A percentile compares a stretch with the other conserved stretches of the same genome.
phyloP scores from a whole-genome alignment of 2,888 invertebrate species.

The Drosophila austrosaltans region DNA sequence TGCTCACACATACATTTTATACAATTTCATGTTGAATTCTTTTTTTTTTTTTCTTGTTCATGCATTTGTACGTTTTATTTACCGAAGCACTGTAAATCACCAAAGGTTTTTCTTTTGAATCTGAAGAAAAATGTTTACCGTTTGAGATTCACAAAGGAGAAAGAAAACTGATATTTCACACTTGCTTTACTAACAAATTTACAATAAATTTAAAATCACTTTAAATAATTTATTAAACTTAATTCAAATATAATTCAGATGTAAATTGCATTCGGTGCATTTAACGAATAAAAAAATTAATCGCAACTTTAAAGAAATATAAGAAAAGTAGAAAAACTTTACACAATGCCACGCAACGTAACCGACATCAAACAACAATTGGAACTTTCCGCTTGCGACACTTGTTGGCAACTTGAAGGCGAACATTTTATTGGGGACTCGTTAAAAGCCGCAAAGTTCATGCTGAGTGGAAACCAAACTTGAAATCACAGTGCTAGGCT shows the following conservation, averaged over 20 bases:
- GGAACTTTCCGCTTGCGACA: conserved; percentile 54
- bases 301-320: background rate
- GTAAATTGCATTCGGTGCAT: background rate
- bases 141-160: background rate
- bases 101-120: background rate
- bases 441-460: conserved; percentile 56
- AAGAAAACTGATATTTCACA: background rate
- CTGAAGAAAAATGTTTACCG: background rate
- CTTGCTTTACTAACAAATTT: background rate
- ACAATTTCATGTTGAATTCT: conserved; percentile 57
- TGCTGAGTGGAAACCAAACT: conserved; percentile 23
- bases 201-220: no score
- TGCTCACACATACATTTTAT: conserved; percentile 69
- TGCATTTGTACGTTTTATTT: conserved; percentile 60
- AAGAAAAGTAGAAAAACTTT: background rate
- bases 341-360: conserved; percentile 5
- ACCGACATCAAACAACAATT: conserved; percentile 36
- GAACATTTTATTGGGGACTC: conserved; percentile 57
- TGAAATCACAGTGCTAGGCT: conserved; percentile 31
- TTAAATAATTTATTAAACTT: background rate
- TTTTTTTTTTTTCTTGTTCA: conserved; percentile 43
- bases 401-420: conserved; percentile 44
- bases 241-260: background rate
- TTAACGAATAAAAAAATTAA: background rate
- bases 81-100: conserved; percentile 13